Conservation (phyloP, 1,140 invertebrate genomes). For the Drosophila kepulauana region DNA sequence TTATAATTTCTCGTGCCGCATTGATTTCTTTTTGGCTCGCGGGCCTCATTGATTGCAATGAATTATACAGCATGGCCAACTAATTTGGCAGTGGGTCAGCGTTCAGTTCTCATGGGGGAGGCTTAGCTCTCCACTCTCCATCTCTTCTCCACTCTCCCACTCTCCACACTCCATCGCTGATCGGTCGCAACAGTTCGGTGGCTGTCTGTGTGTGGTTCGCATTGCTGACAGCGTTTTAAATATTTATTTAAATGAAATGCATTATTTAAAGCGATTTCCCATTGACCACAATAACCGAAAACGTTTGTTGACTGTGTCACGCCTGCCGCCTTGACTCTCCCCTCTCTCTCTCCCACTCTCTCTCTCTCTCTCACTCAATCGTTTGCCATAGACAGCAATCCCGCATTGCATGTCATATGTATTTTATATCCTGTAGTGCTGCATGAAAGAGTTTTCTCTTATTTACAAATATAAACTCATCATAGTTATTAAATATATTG, state of each 20-base stretch:
- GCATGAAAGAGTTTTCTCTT: not conserved
- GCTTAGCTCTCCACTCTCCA: constrained; percentile 1
- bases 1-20: constrained; percentile 77
- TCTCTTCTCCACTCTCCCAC: not conserved
- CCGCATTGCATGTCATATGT: not conserved
- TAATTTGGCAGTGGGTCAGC: constrained; percentile 51
- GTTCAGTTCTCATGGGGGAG: constrained; percentile 10
- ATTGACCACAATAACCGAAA: constrained; percentile 81
- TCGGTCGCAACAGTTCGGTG: not conserved
- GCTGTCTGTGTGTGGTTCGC: constrained; percentile 17
- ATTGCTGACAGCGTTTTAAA: constrained; percentile 78
- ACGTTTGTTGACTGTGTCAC: constrained; percentile 60
- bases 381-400: not conserved
- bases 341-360: not conserved
- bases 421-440: not conserved
- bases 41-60: constrained; percentile 51
- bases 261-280: constrained; percentile 81
- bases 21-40: constrained; percentile 44
- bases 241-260: constrained; percentile 79
- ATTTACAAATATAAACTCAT: too few species aligned
- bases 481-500: too few species aligned
- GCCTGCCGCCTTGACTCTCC: not conserved
- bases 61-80: constrained; percentile 58
- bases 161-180: not conserved
- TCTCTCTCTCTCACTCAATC: not conserved